Conservation (phyloP, 1,140 invertebrate species). For the Daktulosphaira vitifoliae region DNA sequence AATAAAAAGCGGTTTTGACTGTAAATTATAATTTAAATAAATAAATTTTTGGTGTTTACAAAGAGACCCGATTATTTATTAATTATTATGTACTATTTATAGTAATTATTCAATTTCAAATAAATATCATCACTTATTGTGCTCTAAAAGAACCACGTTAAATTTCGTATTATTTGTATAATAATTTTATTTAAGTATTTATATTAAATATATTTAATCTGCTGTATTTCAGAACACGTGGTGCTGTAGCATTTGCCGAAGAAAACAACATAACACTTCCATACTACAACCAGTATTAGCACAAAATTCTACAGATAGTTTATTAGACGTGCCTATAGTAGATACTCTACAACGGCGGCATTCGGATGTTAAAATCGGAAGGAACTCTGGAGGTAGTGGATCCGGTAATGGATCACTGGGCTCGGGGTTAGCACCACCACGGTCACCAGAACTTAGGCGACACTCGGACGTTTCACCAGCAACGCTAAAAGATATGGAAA, state of each 20-base stretch:
- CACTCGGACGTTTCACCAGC: constrained; percentile 77
- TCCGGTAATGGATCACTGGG: constrained; percentile 46
- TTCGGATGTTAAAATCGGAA: constrained; percentile 64
- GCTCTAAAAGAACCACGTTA: too few relatives aligned
- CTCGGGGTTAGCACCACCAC: constrained; percentile 58
- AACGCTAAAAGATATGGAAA: constrained; percentile 72
- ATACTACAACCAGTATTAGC: constrained; percentile 48
- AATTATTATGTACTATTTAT: too few relatives aligned
- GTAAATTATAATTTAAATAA: too few relatives aligned
- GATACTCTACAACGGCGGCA: constrained; percentile 66
- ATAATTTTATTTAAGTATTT: too few relatives aligned
- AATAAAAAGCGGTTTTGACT: too few relatives aligned
- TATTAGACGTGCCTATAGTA: constrained; percentile 64
- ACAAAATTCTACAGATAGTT: constrained; percentile 69
- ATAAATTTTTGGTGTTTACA: too few relatives aligned
- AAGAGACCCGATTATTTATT: too few relatives aligned
- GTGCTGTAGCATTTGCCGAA: constrained; percentile 69
- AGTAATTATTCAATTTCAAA: too few relatives aligned
- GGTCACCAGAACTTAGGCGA: constrained; percentile 64
- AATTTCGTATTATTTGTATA: too few relatives aligned
- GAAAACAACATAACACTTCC: constrained; percentile 65
- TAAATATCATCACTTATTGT: too few relatives aligned
- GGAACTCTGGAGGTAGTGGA: constrained; percentile 45
- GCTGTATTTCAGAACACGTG: constrained; percentile 62
- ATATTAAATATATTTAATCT: too few relatives aligned